Percentiles rank a stretch among this genome's conserved stretches.
phyloP scores from a whole-genome alignment of 1,140 invertebrate genomes.

The Idris sp. region DNA sequence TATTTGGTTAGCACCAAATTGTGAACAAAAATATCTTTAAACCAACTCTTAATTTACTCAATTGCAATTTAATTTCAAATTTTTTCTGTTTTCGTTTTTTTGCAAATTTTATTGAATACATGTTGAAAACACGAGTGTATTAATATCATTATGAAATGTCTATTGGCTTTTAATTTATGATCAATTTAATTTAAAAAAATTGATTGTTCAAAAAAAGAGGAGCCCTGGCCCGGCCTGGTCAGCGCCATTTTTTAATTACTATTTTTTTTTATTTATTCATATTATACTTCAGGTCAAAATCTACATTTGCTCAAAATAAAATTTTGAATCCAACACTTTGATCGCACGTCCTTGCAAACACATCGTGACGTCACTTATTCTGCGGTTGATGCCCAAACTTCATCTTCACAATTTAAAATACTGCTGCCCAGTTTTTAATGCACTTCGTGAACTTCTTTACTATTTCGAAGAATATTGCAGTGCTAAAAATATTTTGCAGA shows the following conservation, averaged over 20 bases:
- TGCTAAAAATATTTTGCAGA: slow-evolving; percentile 58
- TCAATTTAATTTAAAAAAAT: no score
- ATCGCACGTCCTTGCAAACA: slow-evolving; percentile 25
- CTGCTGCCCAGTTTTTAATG: slow-evolving; percentile 32
- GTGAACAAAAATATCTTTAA: slow-evolving; percentile 25
- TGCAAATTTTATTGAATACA: no score
- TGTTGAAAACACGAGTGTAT: no score
- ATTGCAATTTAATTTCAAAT: no score
- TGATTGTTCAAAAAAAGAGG: slow-evolving; percentile 66
- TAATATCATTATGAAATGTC: no score
- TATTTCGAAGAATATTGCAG: slow-evolving; percentile 45
- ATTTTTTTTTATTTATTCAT: no score
- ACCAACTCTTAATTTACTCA: no score
- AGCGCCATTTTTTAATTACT: slow-evolving; percentile 63
- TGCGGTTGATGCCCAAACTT: slow-evolving; percentile 13
- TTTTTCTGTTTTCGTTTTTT: no score
- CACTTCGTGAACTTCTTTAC: slow-evolving; percentile 40
- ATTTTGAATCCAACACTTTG: slow-evolving; percentile 28
- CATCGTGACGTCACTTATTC: slow-evolving; percentile 23
- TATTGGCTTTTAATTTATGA: no score
- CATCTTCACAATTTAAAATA: slow-evolving; percentile 28
- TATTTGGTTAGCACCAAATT: slow-evolving; percentile 38
- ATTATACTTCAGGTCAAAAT: no score
- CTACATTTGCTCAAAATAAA: slow-evolving; percentile 12
- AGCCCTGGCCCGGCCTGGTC: slow-evolving; percentile 78